phyloP scores from a whole-genome alignment of 1,140 invertebrate species.

The Pseudobourletiella spinata region DNA sequence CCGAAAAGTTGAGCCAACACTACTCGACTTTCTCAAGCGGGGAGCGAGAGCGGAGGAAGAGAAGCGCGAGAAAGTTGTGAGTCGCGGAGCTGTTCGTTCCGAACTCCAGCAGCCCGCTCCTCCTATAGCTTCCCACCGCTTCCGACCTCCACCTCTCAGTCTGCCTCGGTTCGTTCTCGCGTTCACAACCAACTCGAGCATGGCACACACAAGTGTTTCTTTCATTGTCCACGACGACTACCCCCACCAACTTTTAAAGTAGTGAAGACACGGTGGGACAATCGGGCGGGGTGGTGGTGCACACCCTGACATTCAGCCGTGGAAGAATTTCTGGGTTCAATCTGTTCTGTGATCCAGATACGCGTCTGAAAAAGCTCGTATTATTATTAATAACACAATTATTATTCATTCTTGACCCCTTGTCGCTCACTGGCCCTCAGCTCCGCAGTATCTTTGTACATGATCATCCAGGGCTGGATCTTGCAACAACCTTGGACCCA shows the following conservation, averaged over 20 bases:
- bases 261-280: neutral
- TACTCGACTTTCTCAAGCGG: no score
- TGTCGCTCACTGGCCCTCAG: no score
- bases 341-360: neutral
- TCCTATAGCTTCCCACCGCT: neutral
- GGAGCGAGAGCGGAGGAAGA: no score
- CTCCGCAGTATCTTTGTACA: no score
- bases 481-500: no score
- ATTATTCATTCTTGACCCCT: no score
- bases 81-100: no score
- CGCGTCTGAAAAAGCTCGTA: neutral
- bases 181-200: neutral
- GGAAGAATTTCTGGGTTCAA: neutral
- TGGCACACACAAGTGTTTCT: neutral
- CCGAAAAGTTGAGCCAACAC: no score
- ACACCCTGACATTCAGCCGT: neutral
- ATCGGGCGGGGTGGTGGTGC: neutral
- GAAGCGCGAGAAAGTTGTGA: no score
- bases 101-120: no score
- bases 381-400: no score
- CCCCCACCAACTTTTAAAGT: neutral
- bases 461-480: no score
- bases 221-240: neutral
- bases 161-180: conserved; percentile 1
- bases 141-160: neutral